phyloP scores from a whole-genome alignment of 2,888 invertebrate species.

The Tuta absoluta region DNA sequence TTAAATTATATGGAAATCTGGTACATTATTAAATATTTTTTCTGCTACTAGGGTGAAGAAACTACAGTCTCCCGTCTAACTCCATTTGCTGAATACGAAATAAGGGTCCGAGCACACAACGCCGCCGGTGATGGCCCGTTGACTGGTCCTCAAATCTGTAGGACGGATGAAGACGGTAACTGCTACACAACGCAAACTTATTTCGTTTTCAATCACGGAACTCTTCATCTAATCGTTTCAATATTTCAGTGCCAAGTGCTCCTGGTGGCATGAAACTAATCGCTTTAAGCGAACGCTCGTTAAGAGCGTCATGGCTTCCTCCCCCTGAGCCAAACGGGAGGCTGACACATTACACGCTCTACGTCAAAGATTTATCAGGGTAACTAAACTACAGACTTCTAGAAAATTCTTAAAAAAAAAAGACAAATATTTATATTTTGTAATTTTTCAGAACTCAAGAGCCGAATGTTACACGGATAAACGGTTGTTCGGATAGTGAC shows the following conservation, averaged over 20 bases:
- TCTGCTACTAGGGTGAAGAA: conserved; percentile 81
- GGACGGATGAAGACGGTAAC: conserved; percentile 91
- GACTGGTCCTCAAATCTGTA: conserved; percentile 87
- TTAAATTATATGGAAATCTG: not conserved
- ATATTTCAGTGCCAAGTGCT: conserved; percentile 87
- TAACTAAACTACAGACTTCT: conserved; percentile 47
- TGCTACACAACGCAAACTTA: conserved; percentile 19
- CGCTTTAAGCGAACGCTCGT: conserved; percentile 89
- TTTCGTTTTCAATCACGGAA: not conserved
- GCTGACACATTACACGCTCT: conserved; percentile 90
- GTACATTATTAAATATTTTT: not conserved
- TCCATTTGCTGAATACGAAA: conserved; percentile 92
- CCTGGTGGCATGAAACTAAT: conserved; percentile 92
- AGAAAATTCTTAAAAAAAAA: not conserved
- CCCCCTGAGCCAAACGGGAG: conserved; percentile 91
- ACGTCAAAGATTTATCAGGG: conserved; percentile 86
- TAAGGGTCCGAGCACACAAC: conserved; percentile 91
- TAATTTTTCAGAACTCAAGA: conserved; percentile 60
- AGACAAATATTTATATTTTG: not conserved
- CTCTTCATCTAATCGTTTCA: not conserved
- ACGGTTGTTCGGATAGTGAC: conserved; percentile 65
- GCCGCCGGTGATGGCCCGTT: conserved; percentile 92
- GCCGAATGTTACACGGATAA: conserved; percentile 66
- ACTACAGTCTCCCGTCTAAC: conserved; percentile 89
- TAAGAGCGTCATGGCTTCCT: conserved; percentile 92